Conservation (phyloP, 2,113 vertebrate species). For the Naja naja region DNA sequence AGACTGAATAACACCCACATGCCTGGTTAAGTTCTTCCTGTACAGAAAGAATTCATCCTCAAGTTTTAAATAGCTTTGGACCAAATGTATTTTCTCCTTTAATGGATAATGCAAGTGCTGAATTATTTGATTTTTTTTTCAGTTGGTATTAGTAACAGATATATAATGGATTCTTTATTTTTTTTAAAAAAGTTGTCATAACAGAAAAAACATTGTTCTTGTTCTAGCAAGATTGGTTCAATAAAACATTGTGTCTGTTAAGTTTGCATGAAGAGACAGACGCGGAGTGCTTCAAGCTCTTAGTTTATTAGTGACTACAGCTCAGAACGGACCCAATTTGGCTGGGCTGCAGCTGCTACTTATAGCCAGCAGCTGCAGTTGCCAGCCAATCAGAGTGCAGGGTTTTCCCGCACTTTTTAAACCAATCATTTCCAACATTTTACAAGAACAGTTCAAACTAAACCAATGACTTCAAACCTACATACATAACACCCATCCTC, state of each 20-base stretch:
- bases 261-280: too few species aligned
- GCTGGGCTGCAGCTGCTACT: too few species aligned
- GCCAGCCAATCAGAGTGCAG: too few species aligned
- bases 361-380: too few species aligned
- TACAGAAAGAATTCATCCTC: neutral
- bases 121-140: neutral
- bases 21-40: slow-evolving; percentile 7
- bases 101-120: neutral
- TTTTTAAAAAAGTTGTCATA: neutral
- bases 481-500: too few species aligned
- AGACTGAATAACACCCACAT: slow-evolving; percentile 16
- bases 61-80: slow-evolving; percentile 34
- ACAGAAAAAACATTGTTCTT: neutral
- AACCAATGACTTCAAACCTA: too few species aligned
- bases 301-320: too few species aligned
- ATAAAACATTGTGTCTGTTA: neutral
- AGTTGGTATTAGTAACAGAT: neutral
- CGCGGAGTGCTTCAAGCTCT: too few species aligned
- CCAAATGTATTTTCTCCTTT: slow-evolving; percentile 11
- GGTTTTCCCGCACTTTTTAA: too few species aligned
- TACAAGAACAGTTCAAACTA: too few species aligned
- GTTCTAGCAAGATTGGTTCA: neutral
- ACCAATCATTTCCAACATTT: too few species aligned
- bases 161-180: neutral
- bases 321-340: too few species aligned